phyloP scores from a whole-genome alignment of 2,888 invertebrate species.

The Macaria notata region DNA sequence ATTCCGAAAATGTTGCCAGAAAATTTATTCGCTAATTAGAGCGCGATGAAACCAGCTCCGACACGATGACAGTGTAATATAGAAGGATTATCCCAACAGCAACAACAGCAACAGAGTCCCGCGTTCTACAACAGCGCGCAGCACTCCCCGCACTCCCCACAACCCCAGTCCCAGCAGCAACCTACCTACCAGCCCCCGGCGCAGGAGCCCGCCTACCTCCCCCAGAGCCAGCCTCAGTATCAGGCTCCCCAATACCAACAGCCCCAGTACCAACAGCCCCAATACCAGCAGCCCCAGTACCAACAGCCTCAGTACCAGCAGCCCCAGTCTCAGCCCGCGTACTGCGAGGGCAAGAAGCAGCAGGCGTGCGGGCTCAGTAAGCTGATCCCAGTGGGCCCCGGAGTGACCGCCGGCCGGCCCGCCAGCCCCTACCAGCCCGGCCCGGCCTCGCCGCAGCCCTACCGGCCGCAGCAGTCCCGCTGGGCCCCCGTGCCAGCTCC shows the following conservation, averaged over 20 bases:
- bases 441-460: conserved; percentile 65
- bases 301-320: conserved; percentile 36
- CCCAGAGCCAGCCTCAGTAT: conserved; percentile 33
- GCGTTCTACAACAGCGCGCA: conserved; percentile 76
- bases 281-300: conserved; percentile 39
- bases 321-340: conserved; percentile 53
- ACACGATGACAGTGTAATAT: conserved; percentile 38
- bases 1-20: not conserved
- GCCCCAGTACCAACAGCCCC: conserved; percentile 35
- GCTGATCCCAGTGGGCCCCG: conserved; percentile 72
- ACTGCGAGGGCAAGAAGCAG: conserved; percentile 67
- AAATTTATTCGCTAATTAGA: not conserved
- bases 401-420: conserved; percentile 50
- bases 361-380: conserved; percentile 71
- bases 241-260: conserved; percentile 32
- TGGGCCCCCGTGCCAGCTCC: conserved; percentile 78
- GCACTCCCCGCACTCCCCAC: conserved; percentile 58
- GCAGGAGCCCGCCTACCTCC: conserved; percentile 37
- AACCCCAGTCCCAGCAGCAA: conserved; percentile 40
- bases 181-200: conserved; percentile 23
- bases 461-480: conserved; percentile 66
- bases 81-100: conserved; percentile 64
- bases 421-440: conserved; percentile 57
- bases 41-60: conserved; percentile 10
- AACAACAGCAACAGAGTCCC: conserved; percentile 77